Evolutionary conservation across 1,140 invertebrate genomes (phyloP), one percentile per base, ranked within the genome.

Genomic region (Aradophagus sp.): DNA sequence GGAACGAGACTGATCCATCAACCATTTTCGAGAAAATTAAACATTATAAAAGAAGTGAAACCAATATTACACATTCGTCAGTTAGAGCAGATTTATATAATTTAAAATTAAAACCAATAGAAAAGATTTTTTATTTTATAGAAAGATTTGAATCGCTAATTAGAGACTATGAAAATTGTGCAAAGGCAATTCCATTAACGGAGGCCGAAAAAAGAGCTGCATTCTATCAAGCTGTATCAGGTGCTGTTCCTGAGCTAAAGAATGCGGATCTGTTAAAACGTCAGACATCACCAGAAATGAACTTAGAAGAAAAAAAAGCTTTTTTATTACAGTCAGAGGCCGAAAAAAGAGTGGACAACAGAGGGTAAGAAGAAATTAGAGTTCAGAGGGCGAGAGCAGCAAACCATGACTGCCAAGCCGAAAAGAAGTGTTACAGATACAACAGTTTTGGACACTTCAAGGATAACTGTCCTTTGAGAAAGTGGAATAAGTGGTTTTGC

Each of bases 101-200:
- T 10, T 7, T 77, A 7, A 74, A 42, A 31, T 56, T 74, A 44
- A 69, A 72, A 16, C 34, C 34, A 39, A 53, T 47, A 17, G 69
- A 77, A 39, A 69, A 44, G 31, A 34, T 77, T 19, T 23, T 27
- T 27, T 32, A 73, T n/a, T 77, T 77, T 19, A 42, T 20, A 27
- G 68, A 73, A 29, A 13, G 58, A 19, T 77, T 65, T 29, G 73
- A 75, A 7, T n/a, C 27, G 26, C 61, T 71, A 6, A 56, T 76
- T 45, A 56, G 59, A 62, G 53, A 75, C 32, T 62, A 73, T 41
- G 65, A 75, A 8, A 23, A 29, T 5, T 50, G 66, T 55, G 50
- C 35, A 2, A 27, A 20, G 15, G 55, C 38, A 15, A 13, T 42
- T 26, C 38, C 48, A 14, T n/a, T 72, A 12, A 62, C 52, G 7